These are phyloP conservation scores for Diarsia brunnea DNA, from an alignment of 2,888 invertebrate genomes.

Conservation along the genomic window DNA sequence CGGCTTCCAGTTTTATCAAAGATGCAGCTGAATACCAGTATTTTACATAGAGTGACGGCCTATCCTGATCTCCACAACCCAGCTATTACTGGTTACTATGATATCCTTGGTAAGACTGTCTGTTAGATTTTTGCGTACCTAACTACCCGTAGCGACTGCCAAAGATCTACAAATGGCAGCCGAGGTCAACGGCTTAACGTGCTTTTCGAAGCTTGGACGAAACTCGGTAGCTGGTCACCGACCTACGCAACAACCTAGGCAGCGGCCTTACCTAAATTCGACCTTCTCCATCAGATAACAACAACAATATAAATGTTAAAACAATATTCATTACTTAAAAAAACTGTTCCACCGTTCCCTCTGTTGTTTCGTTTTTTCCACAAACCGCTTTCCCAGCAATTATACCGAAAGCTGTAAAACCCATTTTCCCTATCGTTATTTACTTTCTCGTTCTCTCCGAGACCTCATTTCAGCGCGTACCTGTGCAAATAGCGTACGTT, in stretches of 20 bases:
- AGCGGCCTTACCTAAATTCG: neutral
- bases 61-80: neutral
- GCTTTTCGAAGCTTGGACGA: neutral
- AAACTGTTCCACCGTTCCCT: neutral
- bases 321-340: neutral
- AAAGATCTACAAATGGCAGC: neutral
- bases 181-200: neutral
- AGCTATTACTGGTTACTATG: neutral
- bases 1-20: no score
- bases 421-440: conserved; percentile 36
- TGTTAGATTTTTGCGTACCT: neutral
- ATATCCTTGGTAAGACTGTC: neutral
- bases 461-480: conserved; percentile 36
- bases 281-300: neutral
- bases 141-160: neutral
- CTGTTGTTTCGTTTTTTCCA: neutral
- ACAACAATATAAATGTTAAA: neutral
- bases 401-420: conserved; percentile 30
- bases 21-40: no score
- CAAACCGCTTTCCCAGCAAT: conserved; percentile 31
- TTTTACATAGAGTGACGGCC: neutral
- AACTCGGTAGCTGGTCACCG: neutral
- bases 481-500: conserved; percentile 42
- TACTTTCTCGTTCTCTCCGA: conserved; percentile 25
- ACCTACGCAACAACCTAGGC: neutral